Base-by-base conservation (phyloP, 1,140 invertebrate genomes). In the Trichomalopsis sarcophagae region DNA sequence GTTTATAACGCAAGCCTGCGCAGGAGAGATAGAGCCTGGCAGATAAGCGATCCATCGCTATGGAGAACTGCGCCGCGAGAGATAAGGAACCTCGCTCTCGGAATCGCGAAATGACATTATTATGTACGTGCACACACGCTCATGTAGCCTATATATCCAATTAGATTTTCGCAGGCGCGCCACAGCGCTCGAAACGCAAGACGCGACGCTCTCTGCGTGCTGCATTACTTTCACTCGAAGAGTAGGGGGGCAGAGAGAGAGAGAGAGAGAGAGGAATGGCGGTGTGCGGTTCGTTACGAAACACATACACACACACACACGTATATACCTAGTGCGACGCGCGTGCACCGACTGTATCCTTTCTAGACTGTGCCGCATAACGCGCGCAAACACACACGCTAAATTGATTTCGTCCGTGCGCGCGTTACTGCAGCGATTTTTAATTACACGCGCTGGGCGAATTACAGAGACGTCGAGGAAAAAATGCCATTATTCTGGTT, bases 401-500 rank as follows among this genome's bases (percentile, higher is more conserved):
- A 71, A 33, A 71, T 33, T 30, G 69, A 71, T 71, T 33, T 71
- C 69, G 69, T 4, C 2, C 69, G 23, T 36, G 33, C 33, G 30
- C 36, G 76, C 27, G 27, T 27, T 27, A 81, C 69, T 81, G 69
- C 27, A 27, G 1, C n/a, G 78, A 68, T 69, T 81, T 81, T 81
- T 81, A 81, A 81, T 81, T 81, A 81, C 78, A 33, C n/a, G 66
- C 30, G 36, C 40, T 44, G 36, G 40, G 62, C 62, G 78, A 66
- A 79, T 79, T 79, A 62, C 55, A 66, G 78, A 40, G 33, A 69
- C 78, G 33, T 36, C 62, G 44, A 27, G 27, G 33, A 66, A 85
- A 85, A 75, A 81, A 21, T 36, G 69, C 66, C 62, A 77, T 85
- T 85, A 85, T 82, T 82, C 73, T 77, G n/a, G 40, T 30, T 30